Base-by-base conservation (phyloP, 2,113 vertebrate genomes). In the Malurus alboscapulatus region DNA sequence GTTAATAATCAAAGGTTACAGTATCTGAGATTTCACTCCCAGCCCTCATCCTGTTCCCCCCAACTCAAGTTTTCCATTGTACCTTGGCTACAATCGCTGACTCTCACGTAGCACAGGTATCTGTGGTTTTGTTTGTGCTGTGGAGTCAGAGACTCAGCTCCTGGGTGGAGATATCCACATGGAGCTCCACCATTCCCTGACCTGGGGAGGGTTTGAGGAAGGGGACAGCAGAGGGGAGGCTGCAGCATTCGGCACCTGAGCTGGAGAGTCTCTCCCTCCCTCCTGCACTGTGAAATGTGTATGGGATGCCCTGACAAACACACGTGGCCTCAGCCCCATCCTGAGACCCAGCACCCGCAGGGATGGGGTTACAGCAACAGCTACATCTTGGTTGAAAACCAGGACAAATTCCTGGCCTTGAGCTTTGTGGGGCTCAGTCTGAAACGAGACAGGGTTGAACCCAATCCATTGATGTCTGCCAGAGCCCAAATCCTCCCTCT, bases 291-390 rank as follows among this genome's bases (percentile, higher is more conserved):
- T 17, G 48, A 55, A 59, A 58, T 2, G 26, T 21, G 26, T 18
- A 13, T 8, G n/a, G 57, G 57, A 32, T 6, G 4, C 4, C 8
- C 55, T 62, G 69, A 62, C 59, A 42, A 53, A 30, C 1, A 2
- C 0, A 0, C 4, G 42, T 2, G 38, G 45, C 50, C 65, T 45
- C 65, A 26, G 57, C 24, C 42, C 65, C 45, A 17, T 4, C 26
- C 59, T 0, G 0, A 83, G 21, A 32, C 17, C 53, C 54, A 65
- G 76, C 36, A n/a, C 38, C 45, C 1, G 5, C 42, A 61, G 55
- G 47, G 51, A 3, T 45, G 38, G 34, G 19, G 44, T n/a, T 36
- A 36, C 30, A 83, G 62, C 61, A 61, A 79, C 72, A 73, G 19
- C 73, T 34, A 5, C 6, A 6, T 55, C 71, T 58, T 59, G 54